Evolutionary conservation across 2,113 vertebrate genomes (phyloP), one percentile per base, ranked within the genome.

Genomic region (Rhea pennata): DNA sequence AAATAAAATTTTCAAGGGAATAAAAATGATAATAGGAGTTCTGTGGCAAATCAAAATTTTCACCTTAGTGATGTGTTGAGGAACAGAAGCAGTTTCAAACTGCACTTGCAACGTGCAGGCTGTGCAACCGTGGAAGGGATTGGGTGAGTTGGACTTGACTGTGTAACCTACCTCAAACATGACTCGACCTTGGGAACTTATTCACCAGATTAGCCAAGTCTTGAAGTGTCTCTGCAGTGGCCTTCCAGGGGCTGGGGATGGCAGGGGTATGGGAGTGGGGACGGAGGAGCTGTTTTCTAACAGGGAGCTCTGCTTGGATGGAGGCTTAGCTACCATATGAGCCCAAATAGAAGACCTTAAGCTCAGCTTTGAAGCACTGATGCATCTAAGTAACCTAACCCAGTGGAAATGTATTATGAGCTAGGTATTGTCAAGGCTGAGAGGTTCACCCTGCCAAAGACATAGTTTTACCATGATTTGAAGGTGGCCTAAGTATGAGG

Each of bases 401-500:
- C 40, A 42, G 59, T 87, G 81, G 48, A 95, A 27, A 33, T 54
- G 10, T 27, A 29, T 87, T 95, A 73, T 8, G 21, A 93, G 93
- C 93, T 48, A 40, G 42, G 59, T 40, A 9, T 39, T 6, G 2
- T 92, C 77, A 87, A 72, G 82, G 74, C 70, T 78, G 59, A 65
- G 73, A 1, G 0, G 83, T 83, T 42, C 77, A 93, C 39, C 19
- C 59, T 59, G 94, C 90, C 82, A 72, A 65, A 93, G 82, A 80
- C 11, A 73, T 27, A 2, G 23, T 92, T 96, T 90, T 87, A 50
- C 66, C 88, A 58, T 39, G 70, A 70, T 65, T 95, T 91, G 62
- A 87, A 88, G 92, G 94, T 75, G 80, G 53, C 83, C 48, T 66
- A 74, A 84, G 69, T 42, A 50, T 75, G 75, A 74, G 70, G 84